These are phyloP conservation scores for Cherax destructor DNA, from an alignment of 1,140 invertebrate genomes.

Conservation along the genomic window DNA sequence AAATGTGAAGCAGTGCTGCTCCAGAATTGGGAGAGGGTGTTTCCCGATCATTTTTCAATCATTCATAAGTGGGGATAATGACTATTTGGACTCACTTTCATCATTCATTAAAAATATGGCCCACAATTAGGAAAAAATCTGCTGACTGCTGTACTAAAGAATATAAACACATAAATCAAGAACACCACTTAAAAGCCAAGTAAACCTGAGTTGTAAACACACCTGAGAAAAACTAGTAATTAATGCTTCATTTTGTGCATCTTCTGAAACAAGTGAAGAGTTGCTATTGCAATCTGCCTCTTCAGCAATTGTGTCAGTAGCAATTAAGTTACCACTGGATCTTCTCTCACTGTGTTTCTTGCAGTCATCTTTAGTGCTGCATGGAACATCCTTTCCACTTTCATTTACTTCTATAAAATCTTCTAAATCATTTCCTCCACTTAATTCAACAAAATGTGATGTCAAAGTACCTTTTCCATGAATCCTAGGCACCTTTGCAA, in stretches of 20 bases:
- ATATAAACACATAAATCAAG: no score
- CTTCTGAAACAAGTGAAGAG: slow-evolving; percentile 2
- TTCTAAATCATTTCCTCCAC: background rate
- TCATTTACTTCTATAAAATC: background rate
- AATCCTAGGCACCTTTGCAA: background rate
- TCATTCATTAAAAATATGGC: no score
- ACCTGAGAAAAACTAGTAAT: slow-evolving; percentile 64
- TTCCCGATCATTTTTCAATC: no score
- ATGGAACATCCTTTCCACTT: background rate
- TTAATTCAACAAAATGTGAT: background rate
- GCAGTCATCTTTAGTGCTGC: background rate
- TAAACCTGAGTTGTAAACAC: background rate
- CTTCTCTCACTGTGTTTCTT: background rate
- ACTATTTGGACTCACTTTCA: no score
- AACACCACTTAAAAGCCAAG: no score
- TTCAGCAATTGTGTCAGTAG: background rate
- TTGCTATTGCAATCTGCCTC: background rate
- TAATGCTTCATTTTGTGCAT: slow-evolving; percentile 25
- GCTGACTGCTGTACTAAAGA: no score
- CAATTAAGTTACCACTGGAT: background rate
- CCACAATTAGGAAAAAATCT: no score
- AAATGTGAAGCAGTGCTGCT: no score
- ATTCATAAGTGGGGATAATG: no score
- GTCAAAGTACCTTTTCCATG: background rate
- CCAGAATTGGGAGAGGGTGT: no score